Evolutionary conservation across 1,140 invertebrate species (phyloP).

Genomic region (Sipha flava): DNA sequence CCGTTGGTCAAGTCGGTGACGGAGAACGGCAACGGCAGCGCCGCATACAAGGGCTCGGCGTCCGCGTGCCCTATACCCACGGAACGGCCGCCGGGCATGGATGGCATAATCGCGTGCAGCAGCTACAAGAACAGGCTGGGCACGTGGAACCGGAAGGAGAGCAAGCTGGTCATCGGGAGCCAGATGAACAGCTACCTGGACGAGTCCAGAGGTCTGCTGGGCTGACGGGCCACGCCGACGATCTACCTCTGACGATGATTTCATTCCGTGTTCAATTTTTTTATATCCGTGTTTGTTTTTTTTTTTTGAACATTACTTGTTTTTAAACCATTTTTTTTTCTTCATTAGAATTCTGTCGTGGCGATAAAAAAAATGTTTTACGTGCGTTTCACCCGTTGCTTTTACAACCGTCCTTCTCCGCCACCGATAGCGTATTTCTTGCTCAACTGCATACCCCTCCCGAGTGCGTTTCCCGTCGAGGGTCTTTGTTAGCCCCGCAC

Average conservation of each 20-base stretch:
- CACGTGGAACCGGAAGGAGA: constrained; percentile 49
- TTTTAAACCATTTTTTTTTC: background rate
- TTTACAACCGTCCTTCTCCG: background rate
- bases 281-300: too few relatives aligned
- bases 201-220: constrained; percentile 18
- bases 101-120: constrained; percentile 62
- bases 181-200: background rate
- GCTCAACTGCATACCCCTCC: too few relatives aligned
- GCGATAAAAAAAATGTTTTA: background rate
- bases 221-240: background rate
- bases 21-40: constrained; percentile 26
- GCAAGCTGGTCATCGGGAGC: constrained; percentile 18
- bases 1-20: constrained; percentile 34
- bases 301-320: too few relatives aligned
- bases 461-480: too few relatives aligned
- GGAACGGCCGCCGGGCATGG: constrained; percentile 55
- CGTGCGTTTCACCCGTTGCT: background rate
- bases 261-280: background rate
- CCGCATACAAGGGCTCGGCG: constrained; percentile 38
- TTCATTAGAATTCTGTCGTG: background rate
- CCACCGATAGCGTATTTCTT: too few relatives aligned
- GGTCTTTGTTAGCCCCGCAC: too few relatives aligned
- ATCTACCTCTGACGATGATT: too few relatives aligned
- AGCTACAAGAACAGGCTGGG: constrained; percentile 64
- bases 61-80: constrained; percentile 19